Evolutionary conservation across 2,888 invertebrate species (phyloP).

Genomic region (Barypeithes pellucidus): DNA sequence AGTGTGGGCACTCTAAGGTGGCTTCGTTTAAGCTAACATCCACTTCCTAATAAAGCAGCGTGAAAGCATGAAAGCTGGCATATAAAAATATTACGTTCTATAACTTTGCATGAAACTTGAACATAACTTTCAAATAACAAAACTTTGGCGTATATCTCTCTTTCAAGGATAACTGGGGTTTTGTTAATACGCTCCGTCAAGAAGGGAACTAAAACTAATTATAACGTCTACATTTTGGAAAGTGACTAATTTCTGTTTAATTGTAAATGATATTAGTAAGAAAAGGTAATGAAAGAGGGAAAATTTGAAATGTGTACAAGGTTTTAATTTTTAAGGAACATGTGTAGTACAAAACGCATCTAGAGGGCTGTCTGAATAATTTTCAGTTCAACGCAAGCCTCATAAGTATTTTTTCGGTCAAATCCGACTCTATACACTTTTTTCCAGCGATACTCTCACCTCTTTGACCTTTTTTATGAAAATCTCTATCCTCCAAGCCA

Average conservation of each 20-base stretch:
- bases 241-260: conserved; percentile 50
- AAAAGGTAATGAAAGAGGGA: conserved; percentile 37
- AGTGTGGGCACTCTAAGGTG: too few species aligned
- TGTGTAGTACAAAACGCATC: too few species aligned
- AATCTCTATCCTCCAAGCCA: too few species aligned
- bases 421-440: too few species aligned
- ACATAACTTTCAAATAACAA: conserved; percentile 16
- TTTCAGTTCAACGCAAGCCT: too few species aligned
- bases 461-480: too few species aligned
- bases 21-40: too few species aligned
- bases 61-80: neutral
- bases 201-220: conserved; percentile 50
- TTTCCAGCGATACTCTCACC: too few species aligned
- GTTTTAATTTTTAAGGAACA: too few species aligned
- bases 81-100: conserved; percentile 17
- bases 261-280: conserved; percentile 48
- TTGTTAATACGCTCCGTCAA: conserved; percentile 42
- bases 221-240: conserved; percentile 50
- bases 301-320: conserved; percentile 31
- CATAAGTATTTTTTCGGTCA: too few species aligned
- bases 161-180: conserved; percentile 37
- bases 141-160: conserved; percentile 31
- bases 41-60: neutral
- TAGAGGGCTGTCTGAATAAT: too few species aligned
- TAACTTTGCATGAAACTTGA: conserved; percentile 19